Conservation (phyloP, 2,888 invertebrate genomes). For the Malthinus seriepunctatus region DNA sequence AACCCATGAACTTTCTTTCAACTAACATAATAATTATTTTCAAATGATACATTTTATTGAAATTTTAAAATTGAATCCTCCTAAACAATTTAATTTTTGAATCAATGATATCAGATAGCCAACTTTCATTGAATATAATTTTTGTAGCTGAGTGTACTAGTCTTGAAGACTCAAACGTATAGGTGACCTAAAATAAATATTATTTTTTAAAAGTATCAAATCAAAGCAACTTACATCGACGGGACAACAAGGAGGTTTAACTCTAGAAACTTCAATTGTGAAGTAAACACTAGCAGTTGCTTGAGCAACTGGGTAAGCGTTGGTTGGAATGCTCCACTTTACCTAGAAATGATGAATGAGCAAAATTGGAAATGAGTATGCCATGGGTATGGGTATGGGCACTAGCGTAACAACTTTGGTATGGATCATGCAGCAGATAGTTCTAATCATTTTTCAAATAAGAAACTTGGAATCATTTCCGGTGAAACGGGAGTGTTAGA, state of each 20-base stretch:
- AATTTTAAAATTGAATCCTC: conserved; percentile 7
- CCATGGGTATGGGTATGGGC: no score
- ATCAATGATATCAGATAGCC: conserved; percentile 51
- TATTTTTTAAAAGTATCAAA: not conserved
- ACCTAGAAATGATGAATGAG: no score
- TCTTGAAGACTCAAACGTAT: conserved; percentile 49
- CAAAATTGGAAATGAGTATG: no score
- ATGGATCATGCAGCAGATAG: no score
- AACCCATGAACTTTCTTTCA: no score
- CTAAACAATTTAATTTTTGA: conserved; percentile 49
- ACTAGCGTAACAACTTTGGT: no score
- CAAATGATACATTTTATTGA: no score
- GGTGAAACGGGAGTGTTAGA: no score
- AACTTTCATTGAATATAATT: conserved; percentile 48
- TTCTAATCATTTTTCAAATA: no score
- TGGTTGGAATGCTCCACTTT: conserved; percentile 54
- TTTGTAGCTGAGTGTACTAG: conserved; percentile 43
- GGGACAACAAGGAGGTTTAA: conserved; percentile 40
- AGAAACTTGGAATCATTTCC: no score
- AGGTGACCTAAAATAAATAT: conserved; percentile 45
- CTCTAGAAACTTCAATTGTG: conserved; percentile 47
- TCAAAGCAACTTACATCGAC: conserved; percentile 38
- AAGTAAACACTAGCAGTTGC: conserved; percentile 55
- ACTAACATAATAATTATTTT: no score
- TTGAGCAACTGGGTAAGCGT: conserved; percentile 53